Evolutionary conservation across 2,888 invertebrate genomes (phyloP).

Genomic region (Athripsodes cinereus): DNA sequence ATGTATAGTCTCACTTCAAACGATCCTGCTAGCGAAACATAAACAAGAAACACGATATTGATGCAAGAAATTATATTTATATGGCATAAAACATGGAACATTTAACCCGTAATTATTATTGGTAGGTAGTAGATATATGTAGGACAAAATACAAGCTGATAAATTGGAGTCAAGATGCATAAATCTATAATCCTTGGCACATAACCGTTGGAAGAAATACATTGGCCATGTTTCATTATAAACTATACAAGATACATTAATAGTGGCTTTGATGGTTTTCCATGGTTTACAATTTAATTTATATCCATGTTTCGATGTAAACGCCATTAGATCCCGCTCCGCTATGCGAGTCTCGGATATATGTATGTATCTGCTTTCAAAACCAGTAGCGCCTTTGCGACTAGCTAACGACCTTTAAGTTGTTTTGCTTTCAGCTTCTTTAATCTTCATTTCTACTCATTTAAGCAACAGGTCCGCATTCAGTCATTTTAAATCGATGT

Average conservation of each 20-base stretch:
- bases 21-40: no score
- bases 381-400: conserved; percentile 23
- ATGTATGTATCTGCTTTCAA: conserved; percentile 6
- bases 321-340: conserved; percentile 1
- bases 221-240: not conserved
- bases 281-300: not conserved
- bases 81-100: no score
- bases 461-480: conserved; percentile 4
- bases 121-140: not conserved
- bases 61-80: no score
- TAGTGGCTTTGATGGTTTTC: no score
- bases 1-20: no score
- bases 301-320: not conserved
- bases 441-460: conserved; percentile 12
- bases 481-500: no score
- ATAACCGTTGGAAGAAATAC: not conserved
- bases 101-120: not conserved
- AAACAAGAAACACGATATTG: no score
- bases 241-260: not conserved
- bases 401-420: conserved; percentile 20
- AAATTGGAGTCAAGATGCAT: not conserved
- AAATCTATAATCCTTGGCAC: not conserved
- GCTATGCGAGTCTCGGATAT: not conserved
- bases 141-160: not conserved
- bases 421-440: not conserved